These are phyloP conservation scores for Athalia circularis DNA, from an alignment of 2,888 invertebrate genomes.

Conservation along the genomic window DNA sequence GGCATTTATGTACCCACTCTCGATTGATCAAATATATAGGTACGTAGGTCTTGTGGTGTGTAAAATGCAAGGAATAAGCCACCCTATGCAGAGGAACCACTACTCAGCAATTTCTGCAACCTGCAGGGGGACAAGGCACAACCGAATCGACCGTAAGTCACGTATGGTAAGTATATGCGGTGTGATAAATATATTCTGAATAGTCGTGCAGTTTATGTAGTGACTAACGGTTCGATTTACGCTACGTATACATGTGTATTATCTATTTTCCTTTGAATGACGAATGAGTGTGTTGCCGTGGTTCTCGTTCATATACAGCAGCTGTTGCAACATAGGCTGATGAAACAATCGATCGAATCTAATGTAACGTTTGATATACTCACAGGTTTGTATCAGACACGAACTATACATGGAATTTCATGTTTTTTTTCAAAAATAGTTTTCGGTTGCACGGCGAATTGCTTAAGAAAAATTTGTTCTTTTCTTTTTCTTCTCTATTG, in stretches of 20 bases:
- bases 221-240: too few species aligned
- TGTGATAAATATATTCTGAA: not conserved
- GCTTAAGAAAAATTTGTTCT: too few species aligned
- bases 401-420: too few species aligned
- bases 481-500: too few species aligned
- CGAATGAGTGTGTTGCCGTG: constrained; percentile 23
- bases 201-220: not conserved
- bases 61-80: too few species aligned
- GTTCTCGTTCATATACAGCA: not conserved
- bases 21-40: constrained; percentile 13
- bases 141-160: too few species aligned
- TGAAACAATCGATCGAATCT: not conserved
- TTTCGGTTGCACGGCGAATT: too few species aligned
- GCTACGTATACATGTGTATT: not conserved
- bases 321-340: not conserved
- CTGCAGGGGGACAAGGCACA: too few species aligned
- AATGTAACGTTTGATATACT: too few species aligned
- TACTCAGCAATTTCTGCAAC: constrained; percentile 20
- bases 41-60: not conserved
- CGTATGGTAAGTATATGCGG: not conserved
- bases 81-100: not conserved
- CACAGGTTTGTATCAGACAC: too few species aligned
- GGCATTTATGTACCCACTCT: constrained; percentile 6
- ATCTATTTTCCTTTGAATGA: constrained; percentile 10
- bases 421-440: too few species aligned